Conservation (phyloP, 2,113 vertebrate species). For the Crotalus horridus region DNA sequence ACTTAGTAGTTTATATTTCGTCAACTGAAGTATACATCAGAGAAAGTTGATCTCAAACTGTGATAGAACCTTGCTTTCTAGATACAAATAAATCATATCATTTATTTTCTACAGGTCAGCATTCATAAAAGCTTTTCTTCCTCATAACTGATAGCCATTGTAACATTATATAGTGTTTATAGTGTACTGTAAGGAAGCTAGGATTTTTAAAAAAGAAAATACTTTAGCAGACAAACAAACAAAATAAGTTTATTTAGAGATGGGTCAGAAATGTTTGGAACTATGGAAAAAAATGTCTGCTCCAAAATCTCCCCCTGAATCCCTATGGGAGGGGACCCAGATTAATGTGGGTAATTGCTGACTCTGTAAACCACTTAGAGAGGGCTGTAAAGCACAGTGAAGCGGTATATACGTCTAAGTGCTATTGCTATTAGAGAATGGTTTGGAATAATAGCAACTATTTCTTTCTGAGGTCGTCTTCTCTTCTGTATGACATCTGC, state of each 20-base stretch:
- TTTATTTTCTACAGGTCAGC: constrained; percentile 17
- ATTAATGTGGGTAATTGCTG: too few relatives aligned
- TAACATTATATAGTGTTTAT: neutral
- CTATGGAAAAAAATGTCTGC: neutral
- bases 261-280: neutral
- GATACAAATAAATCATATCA: constrained; percentile 16
- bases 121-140: neutral
- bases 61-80: constrained; percentile 16
- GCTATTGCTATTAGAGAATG: neutral
- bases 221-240: neutral
- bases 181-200: neutral
- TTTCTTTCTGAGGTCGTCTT: neutral
- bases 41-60: constrained; percentile 16
- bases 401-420: too few relatives aligned
- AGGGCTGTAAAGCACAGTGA: too few relatives aligned
- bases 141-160: neutral
- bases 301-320: neutral
- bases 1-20: constrained; percentile 28
- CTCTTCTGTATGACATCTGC: neutral
- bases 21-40: constrained; percentile 18
- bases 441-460: neutral
- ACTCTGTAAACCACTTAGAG: too few relatives aligned
- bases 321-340: neutral
- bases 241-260: neutral
- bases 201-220: neutral